These are phyloP conservation scores for Paracanthobrama guichenoti DNA, from an alignment of 2,113 vertebrate genomes.

Conservation along the genomic window DNA sequence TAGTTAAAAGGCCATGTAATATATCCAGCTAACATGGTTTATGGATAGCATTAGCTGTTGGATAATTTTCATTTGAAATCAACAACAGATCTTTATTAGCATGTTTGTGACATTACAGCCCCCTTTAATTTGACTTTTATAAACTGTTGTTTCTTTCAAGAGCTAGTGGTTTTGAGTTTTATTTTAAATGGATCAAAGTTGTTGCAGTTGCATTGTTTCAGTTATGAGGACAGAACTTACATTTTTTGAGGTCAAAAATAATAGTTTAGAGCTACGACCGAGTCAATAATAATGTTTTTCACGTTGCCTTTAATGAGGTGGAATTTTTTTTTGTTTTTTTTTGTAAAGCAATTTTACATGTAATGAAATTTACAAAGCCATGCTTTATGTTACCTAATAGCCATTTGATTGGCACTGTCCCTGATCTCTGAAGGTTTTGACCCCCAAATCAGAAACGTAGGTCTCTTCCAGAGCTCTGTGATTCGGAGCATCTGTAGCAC, in stretches of 20 bases:
- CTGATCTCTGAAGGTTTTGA: neutral
- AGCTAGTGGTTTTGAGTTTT: constrained; percentile 8
- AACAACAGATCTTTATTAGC: constrained; percentile 28
- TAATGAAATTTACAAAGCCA: neutral
- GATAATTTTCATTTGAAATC: constrained; percentile 26
- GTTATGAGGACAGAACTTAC: neutral
- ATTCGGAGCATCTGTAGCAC: constrained; percentile 23
- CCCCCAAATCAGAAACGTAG: constrained; percentile 1
- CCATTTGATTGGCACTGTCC: constrained; percentile 28
- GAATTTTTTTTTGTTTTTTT: constrained; percentile 6
- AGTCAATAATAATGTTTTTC: neutral
- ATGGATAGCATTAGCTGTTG: neutral
- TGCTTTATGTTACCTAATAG: constrained; percentile 9
- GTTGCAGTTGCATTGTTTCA: neutral
- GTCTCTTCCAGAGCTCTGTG: constrained; percentile 6
- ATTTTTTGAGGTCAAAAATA: neutral
- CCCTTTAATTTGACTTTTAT: constrained; percentile 10
- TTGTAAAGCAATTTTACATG: constrained; percentile 7
- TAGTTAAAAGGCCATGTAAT: too few relatives aligned
- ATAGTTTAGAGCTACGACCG: neutral
- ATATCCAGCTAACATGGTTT: neutral
- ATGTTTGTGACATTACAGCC: neutral
- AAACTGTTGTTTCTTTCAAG: constrained; percentile 17
- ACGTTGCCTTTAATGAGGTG: neutral
- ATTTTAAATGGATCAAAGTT: neutral